These are phyloP conservation scores for Entosphenus tridentatus DNA, from an alignment of 2,113 vertebrate species.

Conservation along the genomic window DNA sequence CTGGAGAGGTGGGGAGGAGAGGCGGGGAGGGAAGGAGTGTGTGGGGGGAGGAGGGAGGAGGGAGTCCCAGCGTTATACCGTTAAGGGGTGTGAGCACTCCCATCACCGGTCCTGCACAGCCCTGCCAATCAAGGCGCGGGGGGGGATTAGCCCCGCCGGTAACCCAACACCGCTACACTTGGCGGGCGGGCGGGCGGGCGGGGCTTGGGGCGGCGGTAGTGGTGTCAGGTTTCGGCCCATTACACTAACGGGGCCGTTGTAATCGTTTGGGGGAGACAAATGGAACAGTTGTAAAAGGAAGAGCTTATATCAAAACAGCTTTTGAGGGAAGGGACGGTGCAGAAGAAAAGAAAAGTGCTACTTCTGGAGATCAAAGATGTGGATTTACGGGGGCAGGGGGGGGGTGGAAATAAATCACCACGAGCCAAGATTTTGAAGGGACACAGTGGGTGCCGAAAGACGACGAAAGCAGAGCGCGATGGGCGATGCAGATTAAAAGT, in stretches of 20 bases:
- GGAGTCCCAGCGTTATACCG: not conserved
- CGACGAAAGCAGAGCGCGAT: too few relatives aligned
- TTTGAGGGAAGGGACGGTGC: not conserved
- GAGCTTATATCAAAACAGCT: conserved; percentile 1
- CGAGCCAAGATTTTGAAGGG: too few relatives aligned
- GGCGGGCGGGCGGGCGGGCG: not conserved
- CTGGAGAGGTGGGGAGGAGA: too few relatives aligned
- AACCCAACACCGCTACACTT: conserved; percentile 5
- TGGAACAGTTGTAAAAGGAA: conserved; percentile 2
- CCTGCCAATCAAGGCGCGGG: not conserved
- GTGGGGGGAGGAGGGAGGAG: too few relatives aligned
- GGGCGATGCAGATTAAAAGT: too few relatives aligned
- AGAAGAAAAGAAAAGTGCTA: conserved; percentile 1
- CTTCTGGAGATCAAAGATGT: conserved; percentile 2
- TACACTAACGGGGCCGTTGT: conserved; percentile 4
- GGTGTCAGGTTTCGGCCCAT: not conserved
- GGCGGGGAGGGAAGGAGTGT: too few relatives aligned
- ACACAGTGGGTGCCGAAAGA: too few relatives aligned
- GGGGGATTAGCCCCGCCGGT: not conserved
- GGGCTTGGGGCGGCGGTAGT: not conserved
- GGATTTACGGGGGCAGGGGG: not conserved
- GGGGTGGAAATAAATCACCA: not conserved
- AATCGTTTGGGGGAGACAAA: conserved; percentile 3
- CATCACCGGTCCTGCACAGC: conserved; percentile 1
- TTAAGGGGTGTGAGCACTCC: not conserved